Base-by-base conservation (phyloP, 2,113 vertebrate genomes). In the Oryctolagus cuniculus region DNA sequence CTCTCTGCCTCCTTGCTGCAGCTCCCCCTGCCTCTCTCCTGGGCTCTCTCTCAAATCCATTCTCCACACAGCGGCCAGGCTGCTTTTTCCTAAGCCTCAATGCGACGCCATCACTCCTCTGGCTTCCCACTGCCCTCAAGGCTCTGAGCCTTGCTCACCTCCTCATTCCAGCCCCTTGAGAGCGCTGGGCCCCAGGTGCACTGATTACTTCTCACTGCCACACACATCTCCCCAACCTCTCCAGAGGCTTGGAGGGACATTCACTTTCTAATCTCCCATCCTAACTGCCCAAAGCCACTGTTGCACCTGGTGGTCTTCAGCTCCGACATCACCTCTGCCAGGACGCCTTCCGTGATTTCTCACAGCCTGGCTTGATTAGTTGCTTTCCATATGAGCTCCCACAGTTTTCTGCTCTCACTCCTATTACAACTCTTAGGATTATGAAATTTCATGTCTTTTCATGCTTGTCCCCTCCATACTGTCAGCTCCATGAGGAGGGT, bases 81-180 rank as follows among this genome's bases (percentile, higher is more conserved):
- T 70, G 10, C 25, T 36, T 79, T 55, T 94, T 72, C 84, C 34
- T 75, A 86, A 96, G 77, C 29, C 51, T 34, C 83, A 31, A 81
- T 79, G 49, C 4, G 5, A 78, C 44, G 69, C 31, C 44, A 64
- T 67, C 19, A 22, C 61, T 74, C n/a, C 55, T 63, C 73, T 49
- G 27, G 22, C 17, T 85, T 29, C 29, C 16, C 29, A 10, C 15
- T 95, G 19, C 16, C 25, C 16, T 31, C 31, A 27, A 29, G 25
- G 34, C 34, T 44, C 58, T 34, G 24, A 8, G 24, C 49, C 27
- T 17, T n/a, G 15, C 13, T 66, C 6, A 5, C 24, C 31, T 64
- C 70, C 3, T 55, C 31, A 44, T 19, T 27, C 19, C 5, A 27
- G 12, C 8, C 22, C 5, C 83, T 63, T 64, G 24, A 34, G 66